A percentile compares a stretch with the other conserved stretches of the same genome.
Evolutionary conservation across 2,797 vertebrate species (phyloP).

Genomic region (Lacerta bilineata): DNA sequence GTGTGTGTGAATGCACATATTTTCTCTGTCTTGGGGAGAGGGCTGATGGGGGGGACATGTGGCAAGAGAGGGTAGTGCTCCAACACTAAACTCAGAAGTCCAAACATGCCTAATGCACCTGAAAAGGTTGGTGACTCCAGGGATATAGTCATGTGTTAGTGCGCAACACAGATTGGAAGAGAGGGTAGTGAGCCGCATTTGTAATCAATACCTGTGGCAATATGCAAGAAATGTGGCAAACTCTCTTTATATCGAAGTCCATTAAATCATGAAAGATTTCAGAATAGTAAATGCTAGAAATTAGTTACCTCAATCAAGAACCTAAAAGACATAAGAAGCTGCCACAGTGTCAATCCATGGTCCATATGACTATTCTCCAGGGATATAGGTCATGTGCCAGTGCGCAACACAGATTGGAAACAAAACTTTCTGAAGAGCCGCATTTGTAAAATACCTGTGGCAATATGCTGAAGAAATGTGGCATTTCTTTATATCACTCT

Average conservation of each 20-base stretch:
- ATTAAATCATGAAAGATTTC: no score
- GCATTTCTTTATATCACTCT: constrained; percentile 53
- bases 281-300: no score
- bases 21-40: no score
- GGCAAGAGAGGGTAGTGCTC: no score
- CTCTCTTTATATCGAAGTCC: constrained; percentile 59
- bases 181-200: constrained; percentile 21
- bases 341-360: no score
- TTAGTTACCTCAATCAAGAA: no score
- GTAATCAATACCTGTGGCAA: constrained; percentile 42
- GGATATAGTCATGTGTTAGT: not conserved
- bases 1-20: no score
- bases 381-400: not conserved
- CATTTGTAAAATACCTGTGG: constrained; percentile 40
- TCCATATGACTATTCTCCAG: no score
- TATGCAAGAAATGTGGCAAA: constrained; percentile 12
- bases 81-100: not conserved
- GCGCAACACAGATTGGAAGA: not conserved
- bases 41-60: no score
- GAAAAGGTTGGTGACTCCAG: no score
- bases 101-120: not conserved
- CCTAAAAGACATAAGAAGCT: no score
- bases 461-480: constrained; percentile 27
- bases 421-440: no score
- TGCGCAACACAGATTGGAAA: not conserved